phyloP scores from a whole-genome alignment of 2,888 invertebrate species.

The Meteorus cinctellus region DNA sequence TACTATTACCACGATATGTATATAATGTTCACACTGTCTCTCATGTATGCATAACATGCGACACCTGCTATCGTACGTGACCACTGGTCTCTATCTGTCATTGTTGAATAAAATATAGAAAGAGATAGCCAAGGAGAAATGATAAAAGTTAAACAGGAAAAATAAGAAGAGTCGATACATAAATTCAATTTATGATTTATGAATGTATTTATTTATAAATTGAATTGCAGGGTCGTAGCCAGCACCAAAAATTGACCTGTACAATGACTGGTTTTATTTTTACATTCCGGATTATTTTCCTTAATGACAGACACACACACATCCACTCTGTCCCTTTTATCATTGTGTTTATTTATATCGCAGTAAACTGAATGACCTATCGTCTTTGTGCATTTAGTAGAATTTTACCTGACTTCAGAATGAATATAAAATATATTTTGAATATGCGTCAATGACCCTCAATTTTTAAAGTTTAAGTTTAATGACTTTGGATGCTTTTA shows the following conservation, averaged over 20 bases:
- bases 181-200: neutral
- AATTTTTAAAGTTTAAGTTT: neutral
- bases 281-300: constrained; percentile 20
- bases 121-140: neutral
- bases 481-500: neutral
- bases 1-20: neutral
- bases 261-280: constrained; percentile 29
- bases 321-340: neutral
- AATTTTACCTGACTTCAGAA: too few relatives aligned
- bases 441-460: too few relatives aligned
- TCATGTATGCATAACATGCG: neutral
- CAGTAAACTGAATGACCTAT: neutral
- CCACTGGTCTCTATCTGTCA: constrained; percentile 19
- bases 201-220: neutral
- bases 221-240: neutral
- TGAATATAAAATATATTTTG: too few relatives aligned
- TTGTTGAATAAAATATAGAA: constrained; percentile 25
- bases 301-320: neutral
- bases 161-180: neutral
- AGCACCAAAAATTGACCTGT: neutral
- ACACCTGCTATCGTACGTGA: constrained; percentile 14
- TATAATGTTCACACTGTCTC: neutral
- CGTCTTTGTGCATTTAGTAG: too few relatives aligned
- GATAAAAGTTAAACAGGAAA: neutral
- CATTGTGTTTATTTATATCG: constrained; percentile 7